phyloP scores from a whole-genome alignment of 2,113 vertebrate genomes.

The Dipodomys ordii region DNA sequence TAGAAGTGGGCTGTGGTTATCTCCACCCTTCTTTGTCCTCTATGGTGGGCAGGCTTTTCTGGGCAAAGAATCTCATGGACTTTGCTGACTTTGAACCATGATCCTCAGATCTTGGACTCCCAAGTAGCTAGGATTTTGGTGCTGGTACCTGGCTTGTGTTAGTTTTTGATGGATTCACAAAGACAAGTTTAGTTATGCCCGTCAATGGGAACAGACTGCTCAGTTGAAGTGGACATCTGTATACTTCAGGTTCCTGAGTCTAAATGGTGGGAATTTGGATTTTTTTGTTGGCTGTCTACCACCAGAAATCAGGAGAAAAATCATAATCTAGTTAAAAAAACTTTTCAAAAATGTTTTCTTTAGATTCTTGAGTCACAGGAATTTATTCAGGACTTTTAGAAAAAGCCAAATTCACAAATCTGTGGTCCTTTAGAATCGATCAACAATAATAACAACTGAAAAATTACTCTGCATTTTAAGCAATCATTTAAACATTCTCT shows the following conservation, averaged over 20 bases:
- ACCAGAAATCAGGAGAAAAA: conserved; percentile 24
- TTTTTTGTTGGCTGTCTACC: neutral
- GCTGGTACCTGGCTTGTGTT: too few species aligned
- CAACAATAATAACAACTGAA: neutral
- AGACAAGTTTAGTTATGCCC: neutral
- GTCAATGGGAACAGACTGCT: fast-evolving
- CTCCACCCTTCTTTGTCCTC: too few species aligned
- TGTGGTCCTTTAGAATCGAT: conserved; percentile 63
- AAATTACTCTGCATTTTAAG: neutral
- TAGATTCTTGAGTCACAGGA: conserved; percentile 61
- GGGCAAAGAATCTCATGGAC: too few species aligned
- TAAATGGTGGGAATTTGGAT: neutral
- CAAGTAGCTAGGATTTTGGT: too few species aligned
- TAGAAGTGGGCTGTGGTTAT: too few species aligned
- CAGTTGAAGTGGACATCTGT: neutral
- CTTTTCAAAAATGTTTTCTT: conserved; percentile 57
- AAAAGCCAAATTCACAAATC: conserved; percentile 61
- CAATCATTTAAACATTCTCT: conserved; percentile 2
- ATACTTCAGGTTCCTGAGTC: conserved; percentile 12
- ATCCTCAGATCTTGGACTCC: too few species aligned
- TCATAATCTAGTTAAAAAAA: conserved; percentile 46
- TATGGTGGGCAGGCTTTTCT: too few species aligned
- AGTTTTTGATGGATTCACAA: neutral
- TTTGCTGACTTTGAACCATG: too few species aligned
- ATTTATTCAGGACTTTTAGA: conserved; percentile 36